phyloP scores from a whole-genome alignment of 2,888 invertebrate genomes.

The Dasypolia templi region DNA sequence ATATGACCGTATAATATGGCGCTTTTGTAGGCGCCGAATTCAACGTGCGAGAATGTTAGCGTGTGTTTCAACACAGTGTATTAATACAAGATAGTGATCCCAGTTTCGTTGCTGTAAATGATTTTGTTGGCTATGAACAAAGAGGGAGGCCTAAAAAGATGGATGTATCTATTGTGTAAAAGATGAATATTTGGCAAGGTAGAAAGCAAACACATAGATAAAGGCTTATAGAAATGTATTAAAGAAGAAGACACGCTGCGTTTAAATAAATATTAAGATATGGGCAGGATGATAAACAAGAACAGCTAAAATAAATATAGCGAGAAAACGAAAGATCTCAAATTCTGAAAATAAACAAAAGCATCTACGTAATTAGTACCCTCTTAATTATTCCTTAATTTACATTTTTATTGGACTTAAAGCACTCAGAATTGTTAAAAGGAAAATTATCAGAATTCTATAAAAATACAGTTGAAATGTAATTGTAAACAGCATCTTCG shows the following conservation, averaged over 20 bases:
- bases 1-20: conserved; percentile 59
- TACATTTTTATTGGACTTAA: conserved; percentile 46
- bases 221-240: neutral
- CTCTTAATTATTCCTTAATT: conserved; percentile 43
- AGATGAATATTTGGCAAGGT: neutral
- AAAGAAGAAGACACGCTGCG: neutral
- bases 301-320: conserved; percentile 16
- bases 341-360: conserved; percentile 35
- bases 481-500: conserved; percentile 50
- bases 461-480: conserved; percentile 36
- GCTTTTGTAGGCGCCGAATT: conserved; percentile 56
- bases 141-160: neutral
- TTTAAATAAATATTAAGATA: neutral
- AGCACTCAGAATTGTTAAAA: conserved; percentile 29
- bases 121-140: neutral
- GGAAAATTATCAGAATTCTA: conserved; percentile 48
- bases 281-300: conserved; percentile 4
- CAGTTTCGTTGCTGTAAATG: neutral
- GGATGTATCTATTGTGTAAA: neutral
- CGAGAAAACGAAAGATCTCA: conserved; percentile 27
- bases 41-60: conserved; percentile 53
- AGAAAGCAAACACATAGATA: neutral
- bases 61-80: conserved; percentile 9
- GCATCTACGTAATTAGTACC: conserved; percentile 34
- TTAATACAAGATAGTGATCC: neutral